phyloP scores from a whole-genome alignment of 2,113 vertebrate genomes.

The Bagarius yarrelli region DNA sequence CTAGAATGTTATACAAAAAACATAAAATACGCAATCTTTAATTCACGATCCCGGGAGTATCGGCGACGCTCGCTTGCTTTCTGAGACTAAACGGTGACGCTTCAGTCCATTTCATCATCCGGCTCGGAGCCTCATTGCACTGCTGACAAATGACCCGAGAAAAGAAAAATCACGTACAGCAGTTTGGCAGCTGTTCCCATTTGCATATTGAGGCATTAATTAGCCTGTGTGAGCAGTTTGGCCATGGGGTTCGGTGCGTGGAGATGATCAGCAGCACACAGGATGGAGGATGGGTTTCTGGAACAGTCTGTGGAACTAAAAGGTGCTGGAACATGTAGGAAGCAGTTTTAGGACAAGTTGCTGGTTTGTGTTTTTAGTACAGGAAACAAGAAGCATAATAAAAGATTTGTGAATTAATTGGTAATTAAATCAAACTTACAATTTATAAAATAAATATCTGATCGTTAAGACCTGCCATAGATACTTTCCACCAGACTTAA shows the following conservation, averaged over 20 bases:
- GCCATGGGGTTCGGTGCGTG: conserved; percentile 73
- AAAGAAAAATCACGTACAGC: conserved; percentile 77
- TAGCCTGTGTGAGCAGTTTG: conserved; percentile 86
- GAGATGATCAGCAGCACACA: conserved; percentile 33
- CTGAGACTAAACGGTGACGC: conserved; percentile 21
- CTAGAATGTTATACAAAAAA: neutral
- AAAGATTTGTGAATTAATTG: neutral
- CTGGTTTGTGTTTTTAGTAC: neutral
- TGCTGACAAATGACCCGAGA: conserved; percentile 58
- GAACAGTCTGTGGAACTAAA: neutral
- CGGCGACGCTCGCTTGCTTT: neutral
- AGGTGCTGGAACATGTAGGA: neutral
- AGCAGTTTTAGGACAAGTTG: neutral
- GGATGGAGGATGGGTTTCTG: conserved; percentile 16
- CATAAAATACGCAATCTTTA: neutral
- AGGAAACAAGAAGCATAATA: neutral
- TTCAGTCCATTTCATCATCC: conserved; percentile 40
- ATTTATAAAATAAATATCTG: too few species aligned
- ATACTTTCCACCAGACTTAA: too few species aligned
- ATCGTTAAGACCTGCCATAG: too few species aligned
- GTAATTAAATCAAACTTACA: too few species aligned
- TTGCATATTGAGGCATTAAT: conserved; percentile 98
- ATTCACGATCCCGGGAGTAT: neutral
- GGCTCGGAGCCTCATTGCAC: conserved; percentile 53
- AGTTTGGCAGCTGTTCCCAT: conserved; percentile 86